These are phyloP conservation scores for Peromyscus leucopus DNA, from an alignment of 2,113 vertebrate genomes.

Conservation along the genomic window DNA sequence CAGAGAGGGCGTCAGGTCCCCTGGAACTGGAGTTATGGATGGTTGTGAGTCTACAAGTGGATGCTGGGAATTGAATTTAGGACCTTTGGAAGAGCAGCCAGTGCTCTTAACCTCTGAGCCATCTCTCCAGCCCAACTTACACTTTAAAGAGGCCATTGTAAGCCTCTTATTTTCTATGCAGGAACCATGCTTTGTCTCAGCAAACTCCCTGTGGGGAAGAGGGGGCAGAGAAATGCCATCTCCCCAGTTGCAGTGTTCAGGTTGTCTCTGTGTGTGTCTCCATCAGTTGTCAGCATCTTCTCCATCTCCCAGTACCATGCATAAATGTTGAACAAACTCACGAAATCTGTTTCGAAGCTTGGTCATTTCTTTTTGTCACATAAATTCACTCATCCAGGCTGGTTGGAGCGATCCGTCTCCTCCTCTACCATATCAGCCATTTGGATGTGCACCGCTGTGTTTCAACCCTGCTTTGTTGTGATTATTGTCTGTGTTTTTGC, in stretches of 20 bases:
- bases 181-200: background rate
- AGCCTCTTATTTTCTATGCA: background rate
- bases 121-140: background rate
- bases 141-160: background rate
- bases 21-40: background rate
- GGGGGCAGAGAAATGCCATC: background rate
- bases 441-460: background rate
- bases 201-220: background rate
- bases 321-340: background rate
- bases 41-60: background rate
- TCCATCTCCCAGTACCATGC: background rate
- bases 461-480: background rate
- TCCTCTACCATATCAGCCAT: background rate
- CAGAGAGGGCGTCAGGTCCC: background rate
- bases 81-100: background rate
- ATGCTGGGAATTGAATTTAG: background rate
- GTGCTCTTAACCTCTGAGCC: too few species aligned
- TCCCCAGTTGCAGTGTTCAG: background rate
- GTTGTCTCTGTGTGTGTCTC: background rate
- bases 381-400: background rate
- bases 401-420: accelerated
- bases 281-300: too few species aligned
- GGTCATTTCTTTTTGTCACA: background rate
- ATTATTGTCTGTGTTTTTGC: background rate
- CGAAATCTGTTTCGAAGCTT: background rate